Evolutionary conservation across 2,888 invertebrate genomes (phyloP).

Genomic region (Agrilus biguttatus): DNA sequence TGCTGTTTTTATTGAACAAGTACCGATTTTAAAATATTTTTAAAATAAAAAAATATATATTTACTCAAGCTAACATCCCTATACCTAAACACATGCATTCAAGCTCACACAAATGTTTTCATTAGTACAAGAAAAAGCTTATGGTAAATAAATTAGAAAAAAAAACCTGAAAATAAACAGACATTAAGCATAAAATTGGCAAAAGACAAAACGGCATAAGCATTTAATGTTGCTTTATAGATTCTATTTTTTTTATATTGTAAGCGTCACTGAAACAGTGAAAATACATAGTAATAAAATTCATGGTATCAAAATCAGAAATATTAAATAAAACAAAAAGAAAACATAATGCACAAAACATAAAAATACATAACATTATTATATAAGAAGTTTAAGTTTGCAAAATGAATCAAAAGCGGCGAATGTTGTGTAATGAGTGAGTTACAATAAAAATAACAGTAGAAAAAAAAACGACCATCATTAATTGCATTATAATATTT

Average conservation of each 20-base stretch:
- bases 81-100: slow-evolving; percentile 30
- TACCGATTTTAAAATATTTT: not conserved
- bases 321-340: slow-evolving; percentile 21
- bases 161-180: slow-evolving; percentile 14
- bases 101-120: slow-evolving; percentile 24
- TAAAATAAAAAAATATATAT: not conserved
- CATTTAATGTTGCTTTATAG: not conserved
- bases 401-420: slow-evolving; percentile 1
- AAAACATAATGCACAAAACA: slow-evolving; percentile 6
- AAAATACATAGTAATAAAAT: no score
- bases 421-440: not conserved
- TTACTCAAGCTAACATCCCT: slow-evolving; percentile 18
- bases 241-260: no score
- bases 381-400: slow-evolving; percentile 3
- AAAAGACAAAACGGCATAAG: slow-evolving; percentile 28
- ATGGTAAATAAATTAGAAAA: slow-evolving; percentile 12
- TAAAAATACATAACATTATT: slow-evolving; percentile 13
- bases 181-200: slow-evolving; percentile 14
- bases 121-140: slow-evolving; percentile 19
- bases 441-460: slow-evolving; percentile 1
- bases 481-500: no score
- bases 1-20: not conserved
- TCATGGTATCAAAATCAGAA: slow-evolving; percentile 7
- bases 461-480: no score
- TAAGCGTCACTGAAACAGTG: no score